Evolutionary conservation across 2,113 vertebrate species (phyloP), one percentile per base, ranked within the genome.

Genomic region (Myrmecophaga tridactyla): DNA sequence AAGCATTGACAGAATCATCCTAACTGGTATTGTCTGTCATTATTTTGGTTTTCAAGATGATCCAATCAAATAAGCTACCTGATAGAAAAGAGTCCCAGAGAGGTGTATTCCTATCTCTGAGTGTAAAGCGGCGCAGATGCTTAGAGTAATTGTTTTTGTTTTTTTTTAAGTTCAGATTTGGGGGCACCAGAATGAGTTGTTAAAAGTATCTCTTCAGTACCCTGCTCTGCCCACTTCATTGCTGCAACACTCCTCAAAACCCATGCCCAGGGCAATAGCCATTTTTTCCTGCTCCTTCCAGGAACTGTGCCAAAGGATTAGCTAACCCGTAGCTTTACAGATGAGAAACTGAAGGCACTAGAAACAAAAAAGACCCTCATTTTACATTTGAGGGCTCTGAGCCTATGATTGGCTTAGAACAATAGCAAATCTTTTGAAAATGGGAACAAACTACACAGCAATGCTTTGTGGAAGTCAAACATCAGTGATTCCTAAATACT

Each of bases 81-180:
- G 41, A 62, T 21, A 34, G 56, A 41, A 34, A 1, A 3, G 4
- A 18, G 11, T 5, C 9, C 31, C 31, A 1, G 1, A 2, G 36
- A 15, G 13, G 25, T 21, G 85, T 27, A 65, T 39, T 72, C 20
- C 25, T 73, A 1, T 36, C 86, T 92, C 4, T 48, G n/a, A n/a
- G 23, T 7, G 1, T 20, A 34, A 48, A 43, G 5, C 17, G 39
- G 4, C 27, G 21, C 58, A 73, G 29, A 56, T 25, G 39, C 1
- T 6, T 18, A 1, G 10, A 27, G 15, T 43, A 51, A 86, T n/a
- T 89, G 39, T 48, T 70, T 62, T 77, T 76, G 86, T 60, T 63
- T 69, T 69, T 77, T 81, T 82, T 6, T 58, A 91, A 70, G 14
- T 69, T 85, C 46, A 63, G 21, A 34, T 62, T 82, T 93, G 39